phyloP scores from a whole-genome alignment of 2,113 vertebrate species.

The Nesoenas mayeri region DNA sequence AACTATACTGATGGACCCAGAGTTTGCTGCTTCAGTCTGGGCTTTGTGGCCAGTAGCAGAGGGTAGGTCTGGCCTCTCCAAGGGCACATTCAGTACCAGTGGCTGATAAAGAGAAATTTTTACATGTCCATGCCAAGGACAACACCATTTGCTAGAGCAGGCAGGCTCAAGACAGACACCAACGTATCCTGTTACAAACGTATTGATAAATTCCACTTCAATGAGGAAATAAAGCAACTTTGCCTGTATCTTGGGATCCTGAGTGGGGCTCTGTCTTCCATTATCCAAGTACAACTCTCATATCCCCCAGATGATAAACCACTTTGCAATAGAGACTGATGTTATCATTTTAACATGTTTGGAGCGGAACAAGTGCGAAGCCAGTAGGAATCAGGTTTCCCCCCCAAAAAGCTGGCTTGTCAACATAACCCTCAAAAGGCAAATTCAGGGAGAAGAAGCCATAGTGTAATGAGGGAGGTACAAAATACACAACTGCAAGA shows the following conservation, averaged over 20 bases:
- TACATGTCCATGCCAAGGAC: neutral
- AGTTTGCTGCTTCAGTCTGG: neutral
- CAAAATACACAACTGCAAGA: neutral
- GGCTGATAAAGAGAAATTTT: neutral
- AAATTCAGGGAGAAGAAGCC: neutral
- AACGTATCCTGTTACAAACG: neutral
- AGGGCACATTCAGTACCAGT: neutral
- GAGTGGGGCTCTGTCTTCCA: neutral
- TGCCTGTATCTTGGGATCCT: neutral
- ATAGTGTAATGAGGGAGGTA: neutral
- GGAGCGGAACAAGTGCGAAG: neutral
- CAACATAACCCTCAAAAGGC: neutral
- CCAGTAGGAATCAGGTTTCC: neutral
- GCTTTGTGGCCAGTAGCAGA: neutral
- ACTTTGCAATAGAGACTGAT: neutral
- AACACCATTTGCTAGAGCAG: neutral
- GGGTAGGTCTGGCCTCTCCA: neutral
- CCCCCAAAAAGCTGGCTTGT: neutral
- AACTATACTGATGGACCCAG: neutral
- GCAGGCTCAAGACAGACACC: neutral
- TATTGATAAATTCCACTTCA: neutral
- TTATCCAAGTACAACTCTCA: neutral
- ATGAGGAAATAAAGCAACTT: neutral
- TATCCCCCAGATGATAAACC: neutral
- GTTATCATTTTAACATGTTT: accelerated